A percentile compares a stretch with the other conserved stretches of the same genome.
Conservation (phyloP, 2,888 invertebrate species). For the Rhagonycha lutea region DNA sequence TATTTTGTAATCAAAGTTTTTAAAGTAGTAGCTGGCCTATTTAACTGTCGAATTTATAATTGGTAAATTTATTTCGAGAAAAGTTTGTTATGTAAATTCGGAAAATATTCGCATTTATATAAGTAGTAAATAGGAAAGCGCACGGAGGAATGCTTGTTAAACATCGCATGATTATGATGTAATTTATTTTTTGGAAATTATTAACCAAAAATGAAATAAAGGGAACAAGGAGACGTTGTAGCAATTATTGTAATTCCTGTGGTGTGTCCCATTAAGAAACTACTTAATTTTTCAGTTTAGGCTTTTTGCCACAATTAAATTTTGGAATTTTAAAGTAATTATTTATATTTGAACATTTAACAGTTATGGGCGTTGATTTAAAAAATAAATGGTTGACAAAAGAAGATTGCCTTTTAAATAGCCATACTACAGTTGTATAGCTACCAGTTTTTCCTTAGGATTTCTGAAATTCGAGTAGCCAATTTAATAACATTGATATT, state of each 20-base stretch:
- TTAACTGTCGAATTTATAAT: background rate
- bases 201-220: background rate
- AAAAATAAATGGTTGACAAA: constrained; percentile 33
- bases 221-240: background rate
- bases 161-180: background rate
- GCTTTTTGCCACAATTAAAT: no score
- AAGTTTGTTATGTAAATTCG: background rate
- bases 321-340: background rate
- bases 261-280: background rate
- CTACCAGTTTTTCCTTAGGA: constrained; percentile 53
- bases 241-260: background rate
- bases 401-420: constrained; percentile 28
- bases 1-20: background rate
- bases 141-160: background rate
- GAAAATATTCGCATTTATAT: background rate
- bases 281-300: background rate
- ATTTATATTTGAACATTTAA: background rate
- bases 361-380: background rate
- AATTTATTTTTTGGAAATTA: background rate
- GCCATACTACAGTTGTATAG: constrained; percentile 20
- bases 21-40: background rate
- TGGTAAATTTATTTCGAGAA: background rate
- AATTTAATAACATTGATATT: constrained; percentile 52
- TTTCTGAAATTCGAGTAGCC: constrained; percentile 51
- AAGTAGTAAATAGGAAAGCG: background rate